These are phyloP conservation scores for Rhimphoctona megacephalus DNA, from an alignment of 2,888 invertebrate species.

Conservation along the genomic window DNA sequence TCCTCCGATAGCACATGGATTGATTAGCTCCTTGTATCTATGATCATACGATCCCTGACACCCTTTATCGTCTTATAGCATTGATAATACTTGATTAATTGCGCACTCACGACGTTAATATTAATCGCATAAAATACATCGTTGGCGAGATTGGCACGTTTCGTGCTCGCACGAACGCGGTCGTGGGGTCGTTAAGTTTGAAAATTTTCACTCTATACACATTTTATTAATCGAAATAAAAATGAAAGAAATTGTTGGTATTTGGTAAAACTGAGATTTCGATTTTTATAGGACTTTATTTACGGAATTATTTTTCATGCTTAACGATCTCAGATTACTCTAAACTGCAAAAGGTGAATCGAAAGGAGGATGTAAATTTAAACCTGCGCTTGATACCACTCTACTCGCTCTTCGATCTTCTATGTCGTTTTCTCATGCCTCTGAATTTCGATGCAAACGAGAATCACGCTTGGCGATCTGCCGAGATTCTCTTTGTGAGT, in stretches of 20 bases:
- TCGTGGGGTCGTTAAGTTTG: slow-evolving; percentile 3
- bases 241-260: neutral
- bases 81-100: slow-evolving; percentile 69
- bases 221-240: neutral
- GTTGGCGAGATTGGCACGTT: slow-evolving; percentile 15
- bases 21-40: slow-evolving; percentile 66
- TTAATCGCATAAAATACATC: slow-evolving; percentile 53
- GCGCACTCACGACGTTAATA: slow-evolving; percentile 48
- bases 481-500: slow-evolving; percentile 55
- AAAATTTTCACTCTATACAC: slow-evolving; percentile 13
- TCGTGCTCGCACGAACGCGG: slow-evolving; percentile 27
- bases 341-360: neutral
- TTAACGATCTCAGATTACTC: neutral
- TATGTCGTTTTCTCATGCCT: slow-evolving; percentile 2
- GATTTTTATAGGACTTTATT: neutral
- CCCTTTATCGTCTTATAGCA: slow-evolving; percentile 63
- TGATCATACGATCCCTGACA: slow-evolving; percentile 58
- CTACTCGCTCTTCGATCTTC: slow-evolving; percentile 7
- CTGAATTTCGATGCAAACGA: slow-evolving; percentile 17
- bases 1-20: slow-evolving; percentile 60
- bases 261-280: neutral
- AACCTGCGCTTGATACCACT: neutral
- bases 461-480: slow-evolving; percentile 31
- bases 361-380: neutral
- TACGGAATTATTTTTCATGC: neutral